Base-by-base conservation (phyloP, 2,888 invertebrate genomes). In the Ichneumon xanthorius region DNA sequence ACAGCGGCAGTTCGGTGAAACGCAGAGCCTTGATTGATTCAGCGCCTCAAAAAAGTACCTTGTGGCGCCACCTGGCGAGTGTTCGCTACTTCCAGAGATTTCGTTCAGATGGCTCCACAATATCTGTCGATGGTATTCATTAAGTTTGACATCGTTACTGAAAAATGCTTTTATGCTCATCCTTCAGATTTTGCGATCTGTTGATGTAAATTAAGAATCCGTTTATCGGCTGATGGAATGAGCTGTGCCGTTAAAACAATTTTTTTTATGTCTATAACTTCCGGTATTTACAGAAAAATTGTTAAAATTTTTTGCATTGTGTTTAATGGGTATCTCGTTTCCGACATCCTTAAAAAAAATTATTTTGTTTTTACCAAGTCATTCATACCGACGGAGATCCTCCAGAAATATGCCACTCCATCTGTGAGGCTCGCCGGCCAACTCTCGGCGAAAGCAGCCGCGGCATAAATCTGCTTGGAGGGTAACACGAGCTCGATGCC, bases 401-500 rank as follows among this genome's bases (percentile, higher is more conserved):
- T n/a, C 65, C 19, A 48, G 37, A 78, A 70, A 73, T 77, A 26
- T 30, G 85, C 77, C 55, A 82, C 84, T 79, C 87, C 86, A 87
- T 86, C 86, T 87, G 84, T 79, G 63, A 73, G 53, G 40, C 26
- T 65, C 30, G 19, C 65, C 48, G 70, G 73, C 30, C 19, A 80
- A 50, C 81, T 77, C 48, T 71, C 37, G 72, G 40, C 65, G 73
- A 70, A 67, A 72, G 70, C 75, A 19, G 55, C 33, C 48, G 63
- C 50, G 11, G 50, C 75, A 63, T 81, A 83, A 80, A 80, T 26
- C 75, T 22, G 73, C 86, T 80, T 81, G 45, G 83, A 37, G 72
- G 80, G 76, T 87, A 80, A 86, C 65, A n/a, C 80, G 50, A 68
- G 63, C 33, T 61, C 86, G 88, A 89, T 90, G 88, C 91, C 91